Conservation (phyloP, 2,888 invertebrate genomes). For the Incurvaria masculella region DNA sequence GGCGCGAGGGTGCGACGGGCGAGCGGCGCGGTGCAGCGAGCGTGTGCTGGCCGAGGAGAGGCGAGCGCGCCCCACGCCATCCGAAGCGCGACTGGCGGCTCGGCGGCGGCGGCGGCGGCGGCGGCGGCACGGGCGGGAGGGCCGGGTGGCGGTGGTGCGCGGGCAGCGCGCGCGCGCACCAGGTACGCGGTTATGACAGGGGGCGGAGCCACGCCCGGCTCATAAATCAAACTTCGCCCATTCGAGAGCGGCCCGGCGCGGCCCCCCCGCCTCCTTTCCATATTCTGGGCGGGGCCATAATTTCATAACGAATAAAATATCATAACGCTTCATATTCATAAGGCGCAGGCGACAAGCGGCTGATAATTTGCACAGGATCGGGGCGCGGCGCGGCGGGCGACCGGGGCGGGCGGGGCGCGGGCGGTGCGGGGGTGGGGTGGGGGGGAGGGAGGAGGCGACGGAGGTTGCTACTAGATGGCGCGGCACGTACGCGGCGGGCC, state of each 20-base stretch:
- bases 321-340: conserved; percentile 59
- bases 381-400: conserved; percentile 19
- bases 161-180: conserved; percentile 58
- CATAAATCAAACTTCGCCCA: conserved; percentile 67
- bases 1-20: no score
- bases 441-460: no score
- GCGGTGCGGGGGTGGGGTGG: neutral
- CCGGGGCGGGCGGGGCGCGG: conserved; percentile 30
- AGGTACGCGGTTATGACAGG: conserved; percentile 66
- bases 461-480: no score
- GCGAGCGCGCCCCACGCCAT: conserved; percentile 53
- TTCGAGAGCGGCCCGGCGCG: conserved; percentile 60
- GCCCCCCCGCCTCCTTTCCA: conserved; percentile 62
- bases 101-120: conserved; percentile 56
- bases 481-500: no score
- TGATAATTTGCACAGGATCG: conserved; percentile 17
- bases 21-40: conserved; percentile 39
- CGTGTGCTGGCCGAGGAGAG: conserved; percentile 27
- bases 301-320: conserved; percentile 37
- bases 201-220: conserved; percentile 62
- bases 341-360: conserved; percentile 42
- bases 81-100: conserved; percentile 32
- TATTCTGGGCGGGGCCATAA: conserved; percentile 59
- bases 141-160: conserved; percentile 33
- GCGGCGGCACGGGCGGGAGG: conserved; percentile 43